Percentiles rank a stretch among this genome's conserved stretches.
Evolutionary conservation across 2,113 vertebrate species (phyloP).

Genomic region (Chaetorhynchus papuensis): DNA sequence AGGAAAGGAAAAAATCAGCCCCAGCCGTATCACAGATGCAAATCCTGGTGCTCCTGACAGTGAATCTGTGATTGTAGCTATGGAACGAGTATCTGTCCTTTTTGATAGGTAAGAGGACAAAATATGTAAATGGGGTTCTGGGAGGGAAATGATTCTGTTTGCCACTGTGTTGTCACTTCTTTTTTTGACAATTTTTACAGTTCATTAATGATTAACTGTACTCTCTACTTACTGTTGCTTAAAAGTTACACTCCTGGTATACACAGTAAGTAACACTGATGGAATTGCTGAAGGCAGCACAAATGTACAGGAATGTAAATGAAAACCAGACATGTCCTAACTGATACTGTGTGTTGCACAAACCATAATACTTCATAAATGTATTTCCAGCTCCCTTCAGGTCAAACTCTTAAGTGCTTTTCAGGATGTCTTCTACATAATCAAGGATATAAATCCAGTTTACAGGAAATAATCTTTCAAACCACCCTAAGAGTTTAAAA

Average conservation of each 20-base stretch:
- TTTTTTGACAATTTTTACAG: background rate
- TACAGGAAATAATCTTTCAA: constrained; percentile 35
- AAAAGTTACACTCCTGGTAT: background rate
- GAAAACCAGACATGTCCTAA: constrained; percentile 24
- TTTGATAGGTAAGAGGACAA: constrained; percentile 88
- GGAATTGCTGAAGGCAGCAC: constrained; percentile 26
- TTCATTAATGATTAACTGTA: background rate
- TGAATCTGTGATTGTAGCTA: constrained; percentile 95
- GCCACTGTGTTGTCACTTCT: background rate
- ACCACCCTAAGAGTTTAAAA: background rate
- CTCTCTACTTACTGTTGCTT: background rate
- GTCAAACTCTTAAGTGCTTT: constrained; percentile 35
- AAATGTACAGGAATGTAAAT: constrained; percentile 46
- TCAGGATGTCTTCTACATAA: constrained; percentile 28
- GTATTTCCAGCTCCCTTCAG: constrained; percentile 30
- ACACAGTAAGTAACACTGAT: background rate
- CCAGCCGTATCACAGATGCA: constrained; percentile 76
- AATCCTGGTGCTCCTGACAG: constrained; percentile 87
- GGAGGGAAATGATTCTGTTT: background rate
- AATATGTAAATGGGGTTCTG: background rate
- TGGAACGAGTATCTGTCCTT: constrained; percentile 97
- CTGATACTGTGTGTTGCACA: constrained; percentile 1
- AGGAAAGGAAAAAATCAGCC: constrained; percentile 96
- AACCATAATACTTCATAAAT: background rate
- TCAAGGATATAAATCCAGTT: constrained; percentile 32